phyloP scores from a whole-genome alignment of 2,113 vertebrate species.

The Micronisus gabar region DNA sequence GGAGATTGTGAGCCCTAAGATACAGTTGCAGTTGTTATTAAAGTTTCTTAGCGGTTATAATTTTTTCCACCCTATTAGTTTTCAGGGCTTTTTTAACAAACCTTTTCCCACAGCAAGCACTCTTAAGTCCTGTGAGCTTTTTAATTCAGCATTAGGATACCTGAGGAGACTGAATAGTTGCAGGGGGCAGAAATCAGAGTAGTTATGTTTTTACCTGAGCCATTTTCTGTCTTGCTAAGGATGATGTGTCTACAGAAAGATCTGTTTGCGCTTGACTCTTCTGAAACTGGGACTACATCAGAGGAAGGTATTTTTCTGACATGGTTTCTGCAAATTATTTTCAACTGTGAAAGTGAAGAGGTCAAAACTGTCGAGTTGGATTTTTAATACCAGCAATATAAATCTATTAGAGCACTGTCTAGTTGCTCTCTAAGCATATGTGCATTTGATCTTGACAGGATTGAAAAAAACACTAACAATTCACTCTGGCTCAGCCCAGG shows the following conservation, averaged over 20 bases:
- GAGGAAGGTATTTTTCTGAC: background rate
- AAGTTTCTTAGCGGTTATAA: background rate
- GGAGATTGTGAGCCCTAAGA: background rate
- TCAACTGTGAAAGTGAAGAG: background rate
- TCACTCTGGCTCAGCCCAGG: slow-evolving; percentile 42
- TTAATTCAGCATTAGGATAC: background rate
- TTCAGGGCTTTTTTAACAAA: background rate
- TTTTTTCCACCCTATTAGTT: background rate
- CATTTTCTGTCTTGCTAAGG: background rate
- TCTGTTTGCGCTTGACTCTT: background rate
- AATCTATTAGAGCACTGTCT: background rate
- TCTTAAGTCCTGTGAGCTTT: background rate
- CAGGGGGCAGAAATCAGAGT: fast-evolving
- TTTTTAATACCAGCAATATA: background rate
- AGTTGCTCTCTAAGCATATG: slow-evolving; percentile 20
- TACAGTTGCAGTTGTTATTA: background rate
- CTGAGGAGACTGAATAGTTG: background rate
- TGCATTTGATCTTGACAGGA: slow-evolving; percentile 32
- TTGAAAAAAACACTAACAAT: slow-evolving; percentile 12
- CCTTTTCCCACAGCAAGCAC: background rate
- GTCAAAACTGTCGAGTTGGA: background rate
- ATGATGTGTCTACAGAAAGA: background rate
- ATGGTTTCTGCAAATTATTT: background rate
- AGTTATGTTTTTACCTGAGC: background rate
- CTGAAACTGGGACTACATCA: background rate